Conservation (phyloP, 64 coral and sea anemone genomes). For the Orbicella faveolata region DNA sequence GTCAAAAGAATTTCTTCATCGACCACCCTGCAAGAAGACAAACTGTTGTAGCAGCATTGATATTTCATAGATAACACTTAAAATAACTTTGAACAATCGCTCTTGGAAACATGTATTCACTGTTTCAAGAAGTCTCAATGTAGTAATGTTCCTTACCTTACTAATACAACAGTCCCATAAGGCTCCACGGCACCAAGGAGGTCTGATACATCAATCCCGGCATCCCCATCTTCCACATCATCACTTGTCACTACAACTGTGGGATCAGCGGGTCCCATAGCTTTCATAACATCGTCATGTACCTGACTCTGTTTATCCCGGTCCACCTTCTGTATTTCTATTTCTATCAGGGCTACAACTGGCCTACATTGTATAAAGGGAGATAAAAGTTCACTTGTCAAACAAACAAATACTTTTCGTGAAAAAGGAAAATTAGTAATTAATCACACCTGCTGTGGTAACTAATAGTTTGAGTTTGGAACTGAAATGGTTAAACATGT, state of each 20-base stretch:
- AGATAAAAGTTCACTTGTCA: not conserved
- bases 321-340: conserved; percentile 94
- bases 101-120: too few species aligned
- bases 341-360: conserved; percentile 90
- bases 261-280: conserved; percentile 98
- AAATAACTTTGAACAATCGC: too few species aligned
- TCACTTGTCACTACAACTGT: conserved; percentile 85
- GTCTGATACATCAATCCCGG: conserved; percentile 77
- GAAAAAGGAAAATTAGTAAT: not conserved
- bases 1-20: conserved; percentile 87
- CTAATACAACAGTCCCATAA: conserved; percentile 84
- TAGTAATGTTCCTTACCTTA: conserved; percentile 52
- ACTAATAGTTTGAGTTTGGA: too few species aligned
- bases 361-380: conserved; percentile 47
- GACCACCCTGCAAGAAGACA: conserved; percentile 59
- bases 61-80: too few species aligned
- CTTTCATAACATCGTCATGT: conserved; percentile 87
- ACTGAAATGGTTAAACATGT: too few species aligned
- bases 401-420: too few species aligned
- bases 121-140: too few species aligned
- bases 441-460: too few species aligned
- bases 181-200: conserved; percentile 76
- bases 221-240: conserved; percentile 37
- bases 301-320: conserved; percentile 70
- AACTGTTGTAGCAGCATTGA: not conserved